phyloP scores from a whole-genome alignment of 2,888 invertebrate genomes.

The Frankliniella fusca region DNA sequence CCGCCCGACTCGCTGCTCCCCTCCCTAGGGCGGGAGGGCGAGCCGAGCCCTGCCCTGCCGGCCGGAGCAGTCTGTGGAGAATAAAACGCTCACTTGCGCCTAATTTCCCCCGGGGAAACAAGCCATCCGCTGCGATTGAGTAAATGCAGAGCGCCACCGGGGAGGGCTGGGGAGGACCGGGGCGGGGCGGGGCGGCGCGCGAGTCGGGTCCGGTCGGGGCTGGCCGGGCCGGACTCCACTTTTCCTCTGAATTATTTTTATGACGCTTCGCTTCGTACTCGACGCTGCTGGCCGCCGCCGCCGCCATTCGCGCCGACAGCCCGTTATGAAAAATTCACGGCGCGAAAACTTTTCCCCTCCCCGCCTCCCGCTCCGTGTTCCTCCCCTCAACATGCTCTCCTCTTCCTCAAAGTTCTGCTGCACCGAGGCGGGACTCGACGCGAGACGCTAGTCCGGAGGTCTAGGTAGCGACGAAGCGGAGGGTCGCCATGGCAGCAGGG shows the following conservation, averaged over 20 bases:
- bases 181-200: not conserved
- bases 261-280: too few species aligned
- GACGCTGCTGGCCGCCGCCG: too few species aligned
- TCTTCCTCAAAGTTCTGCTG: too few species aligned
- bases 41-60: not conserved
- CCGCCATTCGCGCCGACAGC: not conserved
- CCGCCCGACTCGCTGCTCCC: too few species aligned
- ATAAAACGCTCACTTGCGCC: conserved; percentile 19
- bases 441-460: too few species aligned
- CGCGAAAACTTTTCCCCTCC: not conserved
- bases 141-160: not conserved
- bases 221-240: too few species aligned
- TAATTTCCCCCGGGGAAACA: conserved; percentile 24
- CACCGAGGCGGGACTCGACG: too few species aligned
- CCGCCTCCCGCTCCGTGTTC: not conserved
- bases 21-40: not conserved
- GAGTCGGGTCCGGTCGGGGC: not conserved
- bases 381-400: not conserved
- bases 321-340: not conserved
- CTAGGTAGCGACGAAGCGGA: too few species aligned
- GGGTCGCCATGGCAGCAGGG: too few species aligned
- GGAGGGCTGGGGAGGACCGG: not conserved
- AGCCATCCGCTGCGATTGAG: conserved; percentile 17
- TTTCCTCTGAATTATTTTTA: too few species aligned
- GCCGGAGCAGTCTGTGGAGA: not conserved